Conservation (phyloP, 2,797 vertebrate genomes). For the Epinephelus malabaricus region DNA sequence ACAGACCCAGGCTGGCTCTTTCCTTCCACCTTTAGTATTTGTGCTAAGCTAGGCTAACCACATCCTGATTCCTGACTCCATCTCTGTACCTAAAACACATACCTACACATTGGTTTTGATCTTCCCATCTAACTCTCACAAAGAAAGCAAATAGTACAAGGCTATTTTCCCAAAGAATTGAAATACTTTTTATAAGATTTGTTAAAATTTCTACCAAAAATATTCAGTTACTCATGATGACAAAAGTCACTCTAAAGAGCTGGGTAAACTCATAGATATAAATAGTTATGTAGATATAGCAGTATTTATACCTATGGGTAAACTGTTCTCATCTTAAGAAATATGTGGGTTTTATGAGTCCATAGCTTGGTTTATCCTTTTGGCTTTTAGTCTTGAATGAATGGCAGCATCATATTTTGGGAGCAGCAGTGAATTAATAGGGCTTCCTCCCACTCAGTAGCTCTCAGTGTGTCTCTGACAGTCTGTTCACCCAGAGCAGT, state of each 20-base stretch:
- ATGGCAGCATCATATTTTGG: slow-evolving; percentile 41
- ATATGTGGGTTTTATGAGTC: background rate
- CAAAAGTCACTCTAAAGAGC: background rate
- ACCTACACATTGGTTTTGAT: background rate
- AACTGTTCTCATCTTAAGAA: background rate
- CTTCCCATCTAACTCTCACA: slow-evolving; percentile 16
- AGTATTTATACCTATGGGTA: background rate
- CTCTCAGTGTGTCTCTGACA: slow-evolving; percentile 28
- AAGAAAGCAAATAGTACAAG: background rate
- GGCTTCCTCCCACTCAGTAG: slow-evolving; percentile 43
- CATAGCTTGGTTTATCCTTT: slow-evolving; percentile 28
- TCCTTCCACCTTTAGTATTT: background rate
- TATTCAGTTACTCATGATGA: background rate
- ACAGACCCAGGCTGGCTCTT: background rate
- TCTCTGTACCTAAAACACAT: background rate
- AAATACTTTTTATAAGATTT: background rate
- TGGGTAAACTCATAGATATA: background rate
- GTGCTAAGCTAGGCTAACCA: background rate
- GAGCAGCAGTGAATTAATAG: slow-evolving; percentile 42
- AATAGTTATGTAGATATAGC: too few relatives aligned
- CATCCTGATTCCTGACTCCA: background rate
- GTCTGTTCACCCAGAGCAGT: slow-evolving; percentile 30
- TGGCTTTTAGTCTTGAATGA: slow-evolving; percentile 44
- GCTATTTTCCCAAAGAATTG: background rate
- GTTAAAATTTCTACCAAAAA: background rate